Evolutionary conservation across 2,888 invertebrate genomes (phyloP).

Genomic region (Rutpela maculata): DNA sequence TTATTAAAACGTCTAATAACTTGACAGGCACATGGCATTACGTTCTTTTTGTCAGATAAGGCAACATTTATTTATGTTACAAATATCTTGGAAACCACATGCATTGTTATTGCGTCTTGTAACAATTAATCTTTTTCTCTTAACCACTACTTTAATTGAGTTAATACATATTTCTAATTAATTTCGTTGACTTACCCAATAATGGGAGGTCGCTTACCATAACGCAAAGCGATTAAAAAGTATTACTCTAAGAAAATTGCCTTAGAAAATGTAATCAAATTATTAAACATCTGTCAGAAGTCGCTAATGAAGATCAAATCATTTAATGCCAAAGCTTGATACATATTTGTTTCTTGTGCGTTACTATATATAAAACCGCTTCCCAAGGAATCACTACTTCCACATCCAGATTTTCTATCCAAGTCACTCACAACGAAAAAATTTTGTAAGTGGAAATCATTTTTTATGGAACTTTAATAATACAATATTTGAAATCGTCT

Average conservation of each 20-base stretch:
- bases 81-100: not conserved
- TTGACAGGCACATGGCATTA: not conserved
- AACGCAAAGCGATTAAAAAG: not conserved
- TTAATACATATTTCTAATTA: not conserved
- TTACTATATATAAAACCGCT: too few species aligned
- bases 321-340: too few species aligned
- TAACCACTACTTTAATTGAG: not conserved
- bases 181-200: not conserved
- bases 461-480: too few species aligned
- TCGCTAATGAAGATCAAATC: too few species aligned
- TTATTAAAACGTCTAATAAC: not conserved
- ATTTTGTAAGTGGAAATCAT: too few species aligned
- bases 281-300: too few species aligned
- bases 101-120: slow-evolving; percentile 1
- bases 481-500: too few species aligned
- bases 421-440: too few species aligned
- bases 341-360: too few species aligned
- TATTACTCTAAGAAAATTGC: not conserved
- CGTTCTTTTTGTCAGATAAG: not conserved
- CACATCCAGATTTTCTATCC: too few species aligned
- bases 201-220: not conserved
- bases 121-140: not conserved
- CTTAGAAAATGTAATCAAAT: too few species aligned
- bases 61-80: not conserved
- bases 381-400: too few species aligned